These are phyloP conservation scores for Leptopilina drosophilae DNA, from an alignment of 2,888 invertebrate species.

Conservation along the genomic window DNA sequence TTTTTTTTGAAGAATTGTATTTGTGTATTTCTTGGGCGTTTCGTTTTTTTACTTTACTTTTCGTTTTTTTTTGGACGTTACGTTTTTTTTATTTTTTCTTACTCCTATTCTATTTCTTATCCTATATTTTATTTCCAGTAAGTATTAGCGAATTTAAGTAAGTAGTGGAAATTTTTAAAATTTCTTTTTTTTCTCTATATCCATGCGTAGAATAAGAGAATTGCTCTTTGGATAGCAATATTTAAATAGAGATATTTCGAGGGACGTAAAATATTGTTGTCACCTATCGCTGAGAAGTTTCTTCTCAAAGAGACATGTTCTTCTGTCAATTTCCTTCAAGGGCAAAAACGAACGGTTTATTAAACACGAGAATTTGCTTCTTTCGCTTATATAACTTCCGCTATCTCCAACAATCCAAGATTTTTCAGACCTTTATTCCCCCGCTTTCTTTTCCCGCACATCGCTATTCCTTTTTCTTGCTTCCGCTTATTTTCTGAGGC, in stretches of 20 bases:
- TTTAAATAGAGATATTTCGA: constrained; percentile 29
- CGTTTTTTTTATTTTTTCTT: too few relatives aligned
- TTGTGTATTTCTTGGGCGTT: too few relatives aligned
- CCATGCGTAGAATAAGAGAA: too few relatives aligned
- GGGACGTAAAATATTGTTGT: constrained; percentile 18
- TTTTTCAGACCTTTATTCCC: constrained; percentile 14
- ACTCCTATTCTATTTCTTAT: too few relatives aligned
- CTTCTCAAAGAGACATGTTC: constrained; percentile 6
- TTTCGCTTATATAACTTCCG: not conserved
- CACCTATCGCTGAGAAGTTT: constrained; percentile 18
- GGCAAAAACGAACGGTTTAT: constrained; percentile 1
- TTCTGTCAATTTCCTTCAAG: constrained; percentile 26
- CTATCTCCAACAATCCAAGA: not conserved
- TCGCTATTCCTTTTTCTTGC: constrained; percentile 12
- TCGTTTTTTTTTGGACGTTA: too few relatives aligned
- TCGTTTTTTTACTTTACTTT: too few relatives aligned
- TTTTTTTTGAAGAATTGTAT: too few relatives aligned
- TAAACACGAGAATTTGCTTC: constrained; percentile 13
- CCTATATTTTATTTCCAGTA: too few relatives aligned
- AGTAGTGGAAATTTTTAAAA: too few relatives aligned
- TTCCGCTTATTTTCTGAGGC: constrained; percentile 8
- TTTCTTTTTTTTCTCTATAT: too few relatives aligned
- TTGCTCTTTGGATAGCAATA: too few relatives aligned
- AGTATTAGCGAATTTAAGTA: too few relatives aligned
- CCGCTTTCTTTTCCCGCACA: not conserved